Evolutionary conservation across 2,113 vertebrate genomes (phyloP).

Genomic region (Potamarius usumacintae): DNA sequence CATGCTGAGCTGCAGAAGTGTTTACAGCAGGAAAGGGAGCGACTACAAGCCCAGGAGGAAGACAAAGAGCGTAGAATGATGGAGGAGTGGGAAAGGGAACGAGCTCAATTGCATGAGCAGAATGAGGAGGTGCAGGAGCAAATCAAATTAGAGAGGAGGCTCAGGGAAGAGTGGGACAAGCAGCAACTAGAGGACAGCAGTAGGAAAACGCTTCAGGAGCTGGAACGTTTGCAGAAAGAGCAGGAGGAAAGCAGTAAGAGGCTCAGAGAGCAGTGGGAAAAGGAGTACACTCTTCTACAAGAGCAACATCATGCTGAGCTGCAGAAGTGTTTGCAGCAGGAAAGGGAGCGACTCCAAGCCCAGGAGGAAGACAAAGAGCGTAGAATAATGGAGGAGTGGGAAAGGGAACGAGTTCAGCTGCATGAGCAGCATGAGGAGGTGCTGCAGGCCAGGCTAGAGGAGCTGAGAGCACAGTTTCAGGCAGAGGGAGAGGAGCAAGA

Average conservation of each 20-base stretch:
- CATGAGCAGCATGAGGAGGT: slow-evolving; percentile 70
- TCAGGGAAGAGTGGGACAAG: slow-evolving; percentile 70
- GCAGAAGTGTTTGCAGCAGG: slow-evolving; percentile 61
- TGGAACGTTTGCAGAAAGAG: slow-evolving; percentile 59
- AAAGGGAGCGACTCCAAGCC: slow-evolving; percentile 50
- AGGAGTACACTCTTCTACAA: slow-evolving; percentile 64
- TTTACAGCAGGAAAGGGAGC: slow-evolving; percentile 58
- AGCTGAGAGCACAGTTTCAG: slow-evolving; percentile 62
- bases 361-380: slow-evolving; percentile 66
- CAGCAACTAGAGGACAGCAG: slow-evolving; percentile 66
- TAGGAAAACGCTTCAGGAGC: slow-evolving; percentile 71
- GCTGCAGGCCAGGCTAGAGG: slow-evolving; percentile 68
- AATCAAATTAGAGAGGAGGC: slow-evolving; percentile 57
- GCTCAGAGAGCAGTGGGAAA: slow-evolving; percentile 68
- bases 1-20: slow-evolving; percentile 65
- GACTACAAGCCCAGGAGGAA: slow-evolving; percentile 60
- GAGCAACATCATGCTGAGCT: slow-evolving; percentile 65
- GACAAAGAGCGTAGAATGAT: slow-evolving; percentile 60
- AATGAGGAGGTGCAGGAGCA: slow-evolving; percentile 68
- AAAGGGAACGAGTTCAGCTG: slow-evolving; percentile 69
- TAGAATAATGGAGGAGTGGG: slow-evolving; percentile 66
- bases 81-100: slow-evolving; percentile 72
- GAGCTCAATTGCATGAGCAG: slow-evolving; percentile 68
- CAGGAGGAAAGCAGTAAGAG: slow-evolving; percentile 69
- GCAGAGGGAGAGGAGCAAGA: slow-evolving; percentile 63